Evolutionary conservation across 2,113 vertebrate genomes (phyloP).

Genomic region (Eulacestoma nigropectus): DNA sequence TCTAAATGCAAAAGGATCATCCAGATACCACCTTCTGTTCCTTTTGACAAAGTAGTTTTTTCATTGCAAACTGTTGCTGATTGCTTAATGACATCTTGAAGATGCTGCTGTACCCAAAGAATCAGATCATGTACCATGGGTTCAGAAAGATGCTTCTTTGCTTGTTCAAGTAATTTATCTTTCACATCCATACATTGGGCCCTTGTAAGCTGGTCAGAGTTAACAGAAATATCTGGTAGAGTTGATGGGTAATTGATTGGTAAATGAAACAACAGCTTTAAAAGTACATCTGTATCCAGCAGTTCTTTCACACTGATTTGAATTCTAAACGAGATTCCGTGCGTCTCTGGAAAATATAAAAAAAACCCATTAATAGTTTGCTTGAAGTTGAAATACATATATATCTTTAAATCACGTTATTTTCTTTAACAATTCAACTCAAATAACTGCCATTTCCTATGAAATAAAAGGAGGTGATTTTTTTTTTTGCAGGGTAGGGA

Average conservation of each 20-base stretch:
- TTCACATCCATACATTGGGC: slow-evolving; percentile 71
- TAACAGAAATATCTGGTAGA: slow-evolving; percentile 76
- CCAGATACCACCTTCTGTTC: slow-evolving; percentile 62
- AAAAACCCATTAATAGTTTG: slow-evolving; percentile 53
- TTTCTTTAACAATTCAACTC: not conserved
- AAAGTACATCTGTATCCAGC: slow-evolving; percentile 46
- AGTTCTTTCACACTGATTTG: slow-evolving; percentile 66
- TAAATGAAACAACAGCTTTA: slow-evolving; percentile 79
- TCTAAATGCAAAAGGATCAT: slow-evolving; percentile 79
- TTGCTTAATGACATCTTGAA: slow-evolving; percentile 55
- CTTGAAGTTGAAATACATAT: not conserved
- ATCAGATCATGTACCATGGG: slow-evolving; percentile 83
- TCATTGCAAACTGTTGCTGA: not conserved
- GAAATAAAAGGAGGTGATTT: not conserved
- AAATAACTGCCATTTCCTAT: not conserved
- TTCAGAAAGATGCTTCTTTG: slow-evolving; percentile 67
- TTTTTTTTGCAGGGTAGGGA: not conserved
- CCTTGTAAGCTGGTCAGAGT: slow-evolving; percentile 76
- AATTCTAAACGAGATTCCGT: slow-evolving; percentile 78
- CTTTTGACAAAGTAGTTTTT: slow-evolving; percentile 18
- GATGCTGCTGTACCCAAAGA: slow-evolving; percentile 79
- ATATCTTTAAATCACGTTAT: not conserved
- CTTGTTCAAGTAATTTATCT: slow-evolving; percentile 72
- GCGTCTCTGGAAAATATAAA: slow-evolving; percentile 69
- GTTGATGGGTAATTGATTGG: slow-evolving; percentile 74